Evolutionary conservation across 2,888 invertebrate genomes (phyloP), one percentile per base, ranked within the genome.

Genomic region (Eumerus sabulonum): DNA sequence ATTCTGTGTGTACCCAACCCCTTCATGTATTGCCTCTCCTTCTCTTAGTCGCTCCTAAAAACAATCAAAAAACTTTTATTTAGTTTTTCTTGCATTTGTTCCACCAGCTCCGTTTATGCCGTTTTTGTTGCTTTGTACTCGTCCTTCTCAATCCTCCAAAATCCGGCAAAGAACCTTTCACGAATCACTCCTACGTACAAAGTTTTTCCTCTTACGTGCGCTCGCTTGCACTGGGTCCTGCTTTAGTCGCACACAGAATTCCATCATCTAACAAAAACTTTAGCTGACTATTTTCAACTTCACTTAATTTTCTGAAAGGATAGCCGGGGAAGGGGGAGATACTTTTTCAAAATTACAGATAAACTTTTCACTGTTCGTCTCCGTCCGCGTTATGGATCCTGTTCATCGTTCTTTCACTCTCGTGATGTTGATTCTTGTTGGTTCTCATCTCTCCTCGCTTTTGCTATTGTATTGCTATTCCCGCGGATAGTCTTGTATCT

Each of bases 251-350:
- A 79, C 63, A 57, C 3, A 40, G 68, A 77, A 64, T 79, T 73
- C 74, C 74, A 74, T 70, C 74, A 68, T 56, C 76, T 73, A 56
- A n/a, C n/a, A n/a, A 74, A 40, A 27, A 79, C 68, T 74, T 68
- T 50, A 62, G 63, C 73, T 64, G 79, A 79, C 79, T 79, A 79
- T 79, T 79, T 79, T 79, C 73, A 74, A 64, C 79, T 79, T 74
- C 79, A 79, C 74, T 79, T 79, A 74, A 70, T 79, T 79, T 63
- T 7, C 18, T 19, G 36, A 19, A 44, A 35, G 36, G 17, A 13
- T 35, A 59, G 7, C 14, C 9, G 60, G 60, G 27, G 13, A 56
- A 35, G 56, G 14, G 63, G 48, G 5, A 53, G 42, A 50, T 45
- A 57, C n/a, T n/a, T 70, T 68, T 68, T 74, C 68, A 74, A 79